Base-by-base conservation (phyloP, 1,140 invertebrate genomes). In the Papilio polytes region DNA sequence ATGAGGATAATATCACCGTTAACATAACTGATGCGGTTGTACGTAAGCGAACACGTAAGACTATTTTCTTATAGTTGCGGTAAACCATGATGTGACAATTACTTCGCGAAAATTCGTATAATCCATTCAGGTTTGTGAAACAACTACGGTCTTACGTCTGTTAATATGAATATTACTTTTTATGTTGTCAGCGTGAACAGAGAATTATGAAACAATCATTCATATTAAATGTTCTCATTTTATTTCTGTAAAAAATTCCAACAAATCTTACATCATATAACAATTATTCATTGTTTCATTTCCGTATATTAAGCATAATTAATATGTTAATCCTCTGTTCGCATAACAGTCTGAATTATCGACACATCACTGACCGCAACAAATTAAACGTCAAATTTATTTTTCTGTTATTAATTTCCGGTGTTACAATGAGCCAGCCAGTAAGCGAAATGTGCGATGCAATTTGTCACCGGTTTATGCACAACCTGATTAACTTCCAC, bases 11-110 rank as follows among this genome's bases (percentile, higher is more conserved):
- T 73, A 73, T 51, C 13, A 46, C 80, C 80, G 86, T 89, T 90
- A 87, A 88, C 85, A 80, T 87, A 90, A 90, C 90, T 90, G 87
- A 86, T 85, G 85, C 85, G 85, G 86, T 87, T 82, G 83, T 85
- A 87, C 88, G 85, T 86, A 89, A 85, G 80, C 80, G 84, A 80
- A 80, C 82, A 80, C 63, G 63, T 70, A 70, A 70, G 63, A 70
- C 9, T 26, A 63, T 63, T 63, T 70, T 70, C 26, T 85, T 86
- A 86, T 84, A 81, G 86, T 86, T 91, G 88, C 84, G 89, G 89
- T 84, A 73, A 85, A 83, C 80, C 84, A 81, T 85, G 83, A 86
- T 85, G 83, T 81, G 85, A 84, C 78, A 83, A 85, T 88, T 87
- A 85, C 85, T 84, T 81, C 80, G 83, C 81, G 80, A 86, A 81